These are phyloP conservation scores for Byasa hedistus DNA, from an alignment of 2,888 invertebrate species.

Conservation along the genomic window DNA sequence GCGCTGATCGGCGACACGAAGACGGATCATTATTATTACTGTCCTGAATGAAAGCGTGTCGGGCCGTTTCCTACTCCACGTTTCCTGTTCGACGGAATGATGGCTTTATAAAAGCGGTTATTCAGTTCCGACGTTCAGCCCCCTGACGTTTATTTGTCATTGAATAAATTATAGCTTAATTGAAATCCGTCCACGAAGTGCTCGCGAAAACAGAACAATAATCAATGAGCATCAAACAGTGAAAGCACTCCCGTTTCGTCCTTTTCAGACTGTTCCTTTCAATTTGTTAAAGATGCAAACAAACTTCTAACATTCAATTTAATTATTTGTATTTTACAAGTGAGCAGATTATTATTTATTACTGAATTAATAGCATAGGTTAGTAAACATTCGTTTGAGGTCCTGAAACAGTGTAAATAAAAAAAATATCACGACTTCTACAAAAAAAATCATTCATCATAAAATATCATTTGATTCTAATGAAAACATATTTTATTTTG, in stretches of 20 bases:
- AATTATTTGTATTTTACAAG: too few relatives aligned
- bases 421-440: too few relatives aligned
- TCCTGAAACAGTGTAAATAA: too few relatives aligned
- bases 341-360: too few relatives aligned
- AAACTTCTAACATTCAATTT: too few relatives aligned
- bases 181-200: slow-evolving; percentile 5
- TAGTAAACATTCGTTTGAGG: too few relatives aligned
- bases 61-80: slow-evolving; percentile 53
- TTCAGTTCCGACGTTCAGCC: slow-evolving; percentile 56
- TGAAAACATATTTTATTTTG: too few relatives aligned
- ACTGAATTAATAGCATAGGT: too few relatives aligned
- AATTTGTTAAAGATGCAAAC: too few relatives aligned
- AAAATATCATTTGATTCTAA: too few relatives aligned
- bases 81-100: slow-evolving; percentile 59
- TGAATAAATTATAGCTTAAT: slow-evolving; percentile 31
- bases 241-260: neutral
- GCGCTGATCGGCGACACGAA: slow-evolving; percentile 62
- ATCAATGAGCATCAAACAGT: neutral
- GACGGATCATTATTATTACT: slow-evolving; percentile 73
- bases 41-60: slow-evolving; percentile 63
- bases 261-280: neutral
- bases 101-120: slow-evolving; percentile 69
- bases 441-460: too few relatives aligned
- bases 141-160: slow-evolving; percentile 48
- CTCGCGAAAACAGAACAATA: slow-evolving; percentile 3